A percentile compares a stretch with the other conserved stretches of the same genome.
Evolutionary conservation across 2,888 invertebrate species (phyloP).

Genomic region (Pedicia rivosa): DNA sequence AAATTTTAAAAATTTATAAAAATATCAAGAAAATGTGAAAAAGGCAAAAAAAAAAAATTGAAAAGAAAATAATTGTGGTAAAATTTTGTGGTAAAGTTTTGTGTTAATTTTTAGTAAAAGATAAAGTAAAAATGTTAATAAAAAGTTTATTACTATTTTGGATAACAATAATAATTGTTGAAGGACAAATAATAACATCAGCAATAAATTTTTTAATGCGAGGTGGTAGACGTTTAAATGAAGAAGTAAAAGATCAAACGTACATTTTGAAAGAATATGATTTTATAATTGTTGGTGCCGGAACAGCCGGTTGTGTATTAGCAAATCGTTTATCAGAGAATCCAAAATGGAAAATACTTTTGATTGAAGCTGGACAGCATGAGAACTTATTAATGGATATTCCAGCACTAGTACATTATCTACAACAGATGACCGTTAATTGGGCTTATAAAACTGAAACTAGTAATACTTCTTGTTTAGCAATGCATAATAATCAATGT

Average conservation of each 20-base stretch:
- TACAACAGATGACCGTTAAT: constrained; percentile 52
- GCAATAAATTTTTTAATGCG: constrained; percentile 24
- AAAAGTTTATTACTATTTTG: not conserved
- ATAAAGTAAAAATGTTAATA: not conserved
- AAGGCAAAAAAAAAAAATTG: not conserved
- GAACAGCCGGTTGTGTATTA: constrained; percentile 61
- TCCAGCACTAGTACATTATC: constrained; percentile 52
- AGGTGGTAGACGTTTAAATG: constrained; percentile 15
- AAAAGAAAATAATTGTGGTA: no score
- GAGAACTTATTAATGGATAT: constrained; percentile 62
- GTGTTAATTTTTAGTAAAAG: no score
- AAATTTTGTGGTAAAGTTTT: no score
- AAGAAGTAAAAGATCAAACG: constrained; percentile 16
- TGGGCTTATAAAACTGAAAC: constrained; percentile 73
- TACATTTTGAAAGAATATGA: constrained; percentile 38
- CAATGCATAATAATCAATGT: constrained; percentile 56
- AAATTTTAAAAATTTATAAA: no score
- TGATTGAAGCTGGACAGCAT: constrained; percentile 55
- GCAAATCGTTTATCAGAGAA: constrained; percentile 59
- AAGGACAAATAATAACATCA: constrained; percentile 15
- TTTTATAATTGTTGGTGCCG: constrained; percentile 64
- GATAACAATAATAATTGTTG: not conserved
- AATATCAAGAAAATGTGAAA: no score
- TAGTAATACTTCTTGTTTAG: constrained; percentile 52
- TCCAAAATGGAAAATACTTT: constrained; percentile 42